phyloP scores from a whole-genome alignment of 2,113 vertebrate genomes.

The Ceyx melanurus region DNA sequence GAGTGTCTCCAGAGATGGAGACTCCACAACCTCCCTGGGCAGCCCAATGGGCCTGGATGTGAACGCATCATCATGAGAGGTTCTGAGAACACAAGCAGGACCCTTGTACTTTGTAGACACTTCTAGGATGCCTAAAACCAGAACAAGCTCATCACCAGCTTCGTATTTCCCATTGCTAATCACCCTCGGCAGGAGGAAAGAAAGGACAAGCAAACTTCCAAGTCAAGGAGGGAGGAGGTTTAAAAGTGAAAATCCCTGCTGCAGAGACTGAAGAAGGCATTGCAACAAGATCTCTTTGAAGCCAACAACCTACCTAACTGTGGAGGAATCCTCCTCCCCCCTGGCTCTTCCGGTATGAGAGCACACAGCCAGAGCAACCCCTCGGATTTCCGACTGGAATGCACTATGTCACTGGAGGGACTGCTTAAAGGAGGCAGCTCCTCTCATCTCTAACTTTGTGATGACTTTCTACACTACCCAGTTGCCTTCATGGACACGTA shows the following conservation, averaged over 20 bases:
- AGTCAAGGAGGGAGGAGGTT: background rate
- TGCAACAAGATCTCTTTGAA: slow-evolving; percentile 26
- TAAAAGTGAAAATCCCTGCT: background rate
- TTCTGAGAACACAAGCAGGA: background rate
- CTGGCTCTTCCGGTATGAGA: background rate
- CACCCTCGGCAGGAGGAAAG: background rate
- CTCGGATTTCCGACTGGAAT: slow-evolving; percentile 1
- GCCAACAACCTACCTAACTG: background rate
- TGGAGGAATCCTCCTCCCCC: background rate
- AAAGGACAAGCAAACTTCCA: background rate
- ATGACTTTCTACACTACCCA: background rate
- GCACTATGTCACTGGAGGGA: background rate
- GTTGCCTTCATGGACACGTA: background rate
- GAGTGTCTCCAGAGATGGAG: too few species aligned
- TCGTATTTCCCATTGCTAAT: background rate
- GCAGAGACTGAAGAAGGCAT: background rate
- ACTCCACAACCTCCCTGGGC: too few species aligned
- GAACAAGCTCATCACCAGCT: background rate
- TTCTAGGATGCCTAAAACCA: background rate
- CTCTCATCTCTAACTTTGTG: background rate
- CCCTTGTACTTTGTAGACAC: background rate
- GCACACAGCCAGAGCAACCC: accelerated
- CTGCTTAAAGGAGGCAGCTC: background rate
- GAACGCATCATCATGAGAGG: background rate
- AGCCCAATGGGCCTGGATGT: background rate